These are phyloP conservation scores for Coenonympha arcania DNA, from an alignment of 2,888 invertebrate genomes.

Conservation along the genomic window DNA sequence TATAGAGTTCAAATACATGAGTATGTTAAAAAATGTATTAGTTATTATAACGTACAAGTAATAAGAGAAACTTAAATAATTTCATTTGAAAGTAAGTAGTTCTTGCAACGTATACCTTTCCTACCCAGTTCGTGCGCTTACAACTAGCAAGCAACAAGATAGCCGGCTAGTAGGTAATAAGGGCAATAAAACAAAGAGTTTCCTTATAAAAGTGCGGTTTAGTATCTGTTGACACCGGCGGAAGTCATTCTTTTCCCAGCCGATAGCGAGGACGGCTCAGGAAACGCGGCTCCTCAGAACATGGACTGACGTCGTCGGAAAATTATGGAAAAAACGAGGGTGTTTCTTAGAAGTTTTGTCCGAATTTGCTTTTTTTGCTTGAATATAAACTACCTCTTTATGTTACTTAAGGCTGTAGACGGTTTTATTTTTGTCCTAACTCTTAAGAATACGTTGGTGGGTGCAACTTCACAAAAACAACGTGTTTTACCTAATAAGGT, in stretches of 20 bases:
- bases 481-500: not conserved
- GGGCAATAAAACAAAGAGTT: slow-evolving; percentile 30
- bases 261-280: slow-evolving; percentile 65
- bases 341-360: slow-evolving; percentile 31
- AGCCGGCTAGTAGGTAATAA: slow-evolving; percentile 20
- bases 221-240: slow-evolving; percentile 49
- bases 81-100: not conserved
- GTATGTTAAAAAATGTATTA: no score
- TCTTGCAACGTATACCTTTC: not conserved
- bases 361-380: not conserved
- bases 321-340: slow-evolving; percentile 51
- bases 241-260: slow-evolving; percentile 62
- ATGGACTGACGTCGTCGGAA: slow-evolving; percentile 49
- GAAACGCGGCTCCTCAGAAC: slow-evolving; percentile 46
- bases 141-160: no score
- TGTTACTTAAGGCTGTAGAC: no score
- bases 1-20: no score
- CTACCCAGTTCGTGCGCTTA: slow-evolving; percentile 7
- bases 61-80: not conserved
- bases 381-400: no score
- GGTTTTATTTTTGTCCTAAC: no score
- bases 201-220: slow-evolving; percentile 44
- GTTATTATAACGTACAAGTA: no score
- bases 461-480: not conserved
- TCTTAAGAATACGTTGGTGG: no score